These are phyloP conservation scores for Leptinotarsa rubiginosa DNA, from an alignment of 2,888 invertebrate species.

Conservation along the genomic window DNA sequence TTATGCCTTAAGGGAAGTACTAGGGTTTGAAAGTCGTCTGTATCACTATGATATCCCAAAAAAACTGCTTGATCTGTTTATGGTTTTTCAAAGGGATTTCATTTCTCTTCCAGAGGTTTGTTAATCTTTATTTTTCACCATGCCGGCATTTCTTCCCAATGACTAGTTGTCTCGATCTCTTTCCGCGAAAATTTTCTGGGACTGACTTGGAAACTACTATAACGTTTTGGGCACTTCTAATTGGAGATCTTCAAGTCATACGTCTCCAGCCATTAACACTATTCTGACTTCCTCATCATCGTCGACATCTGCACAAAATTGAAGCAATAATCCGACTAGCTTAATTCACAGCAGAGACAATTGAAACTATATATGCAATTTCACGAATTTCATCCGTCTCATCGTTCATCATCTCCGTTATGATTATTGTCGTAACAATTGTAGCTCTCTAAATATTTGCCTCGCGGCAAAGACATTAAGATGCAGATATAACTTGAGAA, in stretches of 20 bases:
- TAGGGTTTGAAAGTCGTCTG: no score
- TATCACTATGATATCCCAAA: no score
- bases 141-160: no score
- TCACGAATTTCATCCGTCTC: conserved; percentile 11
- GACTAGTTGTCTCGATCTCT: no score
- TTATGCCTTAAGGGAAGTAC: no score
- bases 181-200: no score
- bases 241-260: not conserved
- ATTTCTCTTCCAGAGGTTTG: no score
- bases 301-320: not conserved
- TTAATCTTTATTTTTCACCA: no score
- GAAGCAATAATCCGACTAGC: not conserved
- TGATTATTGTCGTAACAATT: conserved; percentile 24
- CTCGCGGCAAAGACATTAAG: conserved; percentile 12
- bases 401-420: conserved; percentile 15
- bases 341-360: not conserved
- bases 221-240: no score
- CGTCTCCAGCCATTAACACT: not conserved
- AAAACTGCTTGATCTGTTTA: no score
- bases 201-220: no score
- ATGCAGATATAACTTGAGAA: conserved; percentile 24
- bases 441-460: conserved; percentile 14
- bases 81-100: no score
- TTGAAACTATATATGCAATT: conserved; percentile 10
- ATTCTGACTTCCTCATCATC: not conserved